A percentile compares a stretch with the other conserved stretches of the same genome.
These are phyloP conservation scores for Centruroides vittatus DNA, from an alignment of 1,140 invertebrate genomes.

Conservation along the genomic window DNA sequence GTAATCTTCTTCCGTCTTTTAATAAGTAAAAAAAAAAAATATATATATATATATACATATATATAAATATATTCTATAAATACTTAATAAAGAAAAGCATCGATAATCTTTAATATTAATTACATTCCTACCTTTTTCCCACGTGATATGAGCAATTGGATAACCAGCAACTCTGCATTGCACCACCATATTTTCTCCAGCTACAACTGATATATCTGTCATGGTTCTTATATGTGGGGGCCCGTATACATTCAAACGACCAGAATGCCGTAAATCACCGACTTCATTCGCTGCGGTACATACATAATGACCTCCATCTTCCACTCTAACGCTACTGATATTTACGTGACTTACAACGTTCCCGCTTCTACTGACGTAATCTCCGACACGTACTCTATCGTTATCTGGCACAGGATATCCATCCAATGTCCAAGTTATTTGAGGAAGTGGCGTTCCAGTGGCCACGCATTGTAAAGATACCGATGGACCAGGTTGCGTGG, in stretches of 20 bases:
- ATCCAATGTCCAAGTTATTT: conserved; percentile 16
- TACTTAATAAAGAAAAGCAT: no score
- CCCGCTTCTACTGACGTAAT: conserved; percentile 35
- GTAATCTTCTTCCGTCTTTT: conserved; percentile 51
- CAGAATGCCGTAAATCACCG: conserved; percentile 68
- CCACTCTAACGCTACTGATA: conserved; percentile 77
- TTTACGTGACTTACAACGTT: conserved; percentile 89
- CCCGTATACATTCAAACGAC: conserved; percentile 81
- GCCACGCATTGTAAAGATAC: conserved; percentile 15
- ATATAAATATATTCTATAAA: no score
- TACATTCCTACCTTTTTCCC: conserved; percentile 56
- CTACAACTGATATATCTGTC: conserved; percentile 54
- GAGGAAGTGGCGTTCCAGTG: conserved; percentile 45
- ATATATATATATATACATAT: no score
- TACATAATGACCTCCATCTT: conserved; percentile 83
- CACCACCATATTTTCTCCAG: conserved; percentile 71
- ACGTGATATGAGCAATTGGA: conserved; percentile 81
- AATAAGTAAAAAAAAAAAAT: no score
- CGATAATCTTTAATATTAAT: no score
- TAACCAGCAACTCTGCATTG: conserved; percentile 88
- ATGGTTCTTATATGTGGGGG: conserved; percentile 72
- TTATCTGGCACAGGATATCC: conserved; percentile 20
- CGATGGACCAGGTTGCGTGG: conserved; percentile 4
- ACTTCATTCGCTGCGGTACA: conserved; percentile 85
- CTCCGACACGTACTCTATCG: conserved; percentile 22